A percentile compares a stretch with the other conserved stretches of the same genome.
These are phyloP conservation scores for Ficedula albicollis DNA, from an alignment of 2,797 vertebrate genomes.

Conservation along the genomic window DNA sequence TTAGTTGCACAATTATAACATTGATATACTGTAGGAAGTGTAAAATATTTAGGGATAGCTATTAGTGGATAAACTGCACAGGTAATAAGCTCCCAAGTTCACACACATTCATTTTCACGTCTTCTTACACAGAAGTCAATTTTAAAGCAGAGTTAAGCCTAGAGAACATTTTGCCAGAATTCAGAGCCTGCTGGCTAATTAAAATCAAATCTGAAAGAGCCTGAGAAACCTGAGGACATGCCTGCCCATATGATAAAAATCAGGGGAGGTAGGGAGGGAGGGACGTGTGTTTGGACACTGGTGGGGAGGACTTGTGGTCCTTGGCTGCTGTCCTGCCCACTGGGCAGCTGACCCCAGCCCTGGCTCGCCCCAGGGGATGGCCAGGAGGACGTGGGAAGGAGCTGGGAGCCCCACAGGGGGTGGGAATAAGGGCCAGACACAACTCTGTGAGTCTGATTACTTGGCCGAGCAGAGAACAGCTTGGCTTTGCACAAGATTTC, in stretches of 20 bases:
- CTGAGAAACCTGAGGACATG: not conserved
- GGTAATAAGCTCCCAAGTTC: not conserved
- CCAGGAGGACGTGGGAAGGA: slow-evolving; percentile 28
- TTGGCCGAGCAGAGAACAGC: not conserved
- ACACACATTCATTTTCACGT: not conserved
- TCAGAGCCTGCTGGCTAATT: not conserved
- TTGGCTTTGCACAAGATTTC: not conserved
- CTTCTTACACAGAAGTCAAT: not conserved
- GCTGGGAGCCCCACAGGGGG: not conserved
- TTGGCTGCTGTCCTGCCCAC: not conserved
- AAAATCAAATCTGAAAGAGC: not conserved
- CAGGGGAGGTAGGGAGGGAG: not conserved
- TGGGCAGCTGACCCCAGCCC: not conserved
- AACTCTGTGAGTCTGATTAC: not conserved
- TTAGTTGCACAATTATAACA: not conserved
- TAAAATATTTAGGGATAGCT: not conserved
- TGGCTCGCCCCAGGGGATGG: rapidly evolving
- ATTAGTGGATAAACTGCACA: not conserved
- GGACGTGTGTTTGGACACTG: rapidly evolving
- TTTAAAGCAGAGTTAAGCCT: not conserved
- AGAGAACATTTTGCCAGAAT: not conserved
- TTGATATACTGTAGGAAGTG: not conserved
- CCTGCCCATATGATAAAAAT: not conserved
- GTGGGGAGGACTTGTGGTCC: not conserved
- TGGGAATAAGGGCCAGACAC: not conserved